A percentile compares a stretch with the other conserved stretches of the same genome.
phyloP scores from a whole-genome alignment of 2,888 invertebrate species.

The Rhorus exstirpatorius region DNA sequence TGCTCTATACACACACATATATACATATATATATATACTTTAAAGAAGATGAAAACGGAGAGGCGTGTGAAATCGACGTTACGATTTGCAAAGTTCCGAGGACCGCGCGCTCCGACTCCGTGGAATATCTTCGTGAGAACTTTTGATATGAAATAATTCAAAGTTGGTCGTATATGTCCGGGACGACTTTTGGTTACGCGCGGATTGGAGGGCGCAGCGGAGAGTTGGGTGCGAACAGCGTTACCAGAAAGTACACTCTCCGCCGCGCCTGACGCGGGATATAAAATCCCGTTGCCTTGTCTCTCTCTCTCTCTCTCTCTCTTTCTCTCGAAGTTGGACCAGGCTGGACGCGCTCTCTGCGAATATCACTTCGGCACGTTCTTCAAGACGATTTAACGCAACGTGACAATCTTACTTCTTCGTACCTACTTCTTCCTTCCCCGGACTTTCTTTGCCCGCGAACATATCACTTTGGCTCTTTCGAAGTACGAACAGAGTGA shows the following conservation, averaged over 20 bases:
- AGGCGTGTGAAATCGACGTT: slow-evolving; percentile 66
- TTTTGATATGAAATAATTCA: slow-evolving; percentile 79
- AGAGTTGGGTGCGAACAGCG: slow-evolving; percentile 12
- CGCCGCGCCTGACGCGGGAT: slow-evolving; percentile 26
- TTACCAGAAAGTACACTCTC: slow-evolving; percentile 31
- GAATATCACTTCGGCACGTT: slow-evolving; percentile 68
- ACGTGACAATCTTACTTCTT: slow-evolving; percentile 63
- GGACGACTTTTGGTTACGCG: slow-evolving; percentile 62
- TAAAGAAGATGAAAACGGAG: slow-evolving; percentile 39
- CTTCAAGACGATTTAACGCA: slow-evolving; percentile 63
- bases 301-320: too few relatives aligned
- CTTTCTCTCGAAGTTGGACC: slow-evolving; percentile 57
- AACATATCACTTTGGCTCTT: slow-evolving; percentile 25
- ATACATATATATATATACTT: slow-evolving; percentile 20
- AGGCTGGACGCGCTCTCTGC: slow-evolving; percentile 26
- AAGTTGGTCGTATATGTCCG: slow-evolving; percentile 69
- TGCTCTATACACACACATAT: not conserved
- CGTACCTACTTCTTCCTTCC: slow-evolving; percentile 27
- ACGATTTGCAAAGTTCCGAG: slow-evolving; percentile 67
- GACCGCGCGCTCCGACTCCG: slow-evolving; percentile 62
- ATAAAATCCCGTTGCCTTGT: slow-evolving; percentile 64
- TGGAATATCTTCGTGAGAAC: slow-evolving; percentile 72
- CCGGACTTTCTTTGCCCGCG: not conserved
- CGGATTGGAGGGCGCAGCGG: not conserved
- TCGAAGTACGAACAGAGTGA: slow-evolving; percentile 2